Evolutionary conservation across 1,140 invertebrate genomes (phyloP).

Genomic region (Galleria mellonella): DNA sequence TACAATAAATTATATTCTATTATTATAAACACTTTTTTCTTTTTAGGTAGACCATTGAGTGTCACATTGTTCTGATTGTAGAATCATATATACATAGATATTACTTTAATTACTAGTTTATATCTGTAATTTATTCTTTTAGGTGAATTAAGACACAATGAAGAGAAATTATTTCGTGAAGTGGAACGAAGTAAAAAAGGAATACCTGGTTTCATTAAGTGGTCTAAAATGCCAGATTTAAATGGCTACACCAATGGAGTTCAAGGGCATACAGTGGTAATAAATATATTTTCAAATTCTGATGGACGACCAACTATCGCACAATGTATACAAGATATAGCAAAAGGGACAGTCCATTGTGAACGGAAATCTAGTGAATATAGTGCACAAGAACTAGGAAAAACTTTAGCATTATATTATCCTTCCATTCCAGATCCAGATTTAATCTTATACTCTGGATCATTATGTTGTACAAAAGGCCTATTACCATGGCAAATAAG

Average conservation of each 20-base stretch:
- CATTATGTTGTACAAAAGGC: slow-evolving; percentile 75
- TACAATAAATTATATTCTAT: no score
- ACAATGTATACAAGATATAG: slow-evolving; percentile 48
- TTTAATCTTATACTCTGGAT: slow-evolving; percentile 78
- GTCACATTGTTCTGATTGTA: no score
- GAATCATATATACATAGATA: no score
- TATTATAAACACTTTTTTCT: no score
- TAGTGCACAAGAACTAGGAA: slow-evolving; percentile 66
- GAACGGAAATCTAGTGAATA: slow-evolving; percentile 30
- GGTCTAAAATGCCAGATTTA: slow-evolving; percentile 68
- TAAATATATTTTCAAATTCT: slow-evolving; percentile 58
- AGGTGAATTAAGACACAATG: slow-evolving; percentile 76
- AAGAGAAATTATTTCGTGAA: slow-evolving; percentile 73
- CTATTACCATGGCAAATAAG: slow-evolving; percentile 83
- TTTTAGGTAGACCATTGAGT: no score
- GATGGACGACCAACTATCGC: slow-evolving; percentile 76
- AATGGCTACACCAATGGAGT: slow-evolving; percentile 76
- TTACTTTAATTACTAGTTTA: neutral
- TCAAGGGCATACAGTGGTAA: slow-evolving; percentile 59
- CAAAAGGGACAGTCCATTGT: slow-evolving; percentile 28
- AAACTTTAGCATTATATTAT: slow-evolving; percentile 60
- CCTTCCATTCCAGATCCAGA: slow-evolving; percentile 79
- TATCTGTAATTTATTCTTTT: slow-evolving; percentile 25
- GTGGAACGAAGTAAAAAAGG: slow-evolving; percentile 71
- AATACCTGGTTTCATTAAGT: slow-evolving; percentile 74